Base-by-base conservation (phyloP, 2,113 vertebrate species). In the Varanus komodoensis region DNA sequence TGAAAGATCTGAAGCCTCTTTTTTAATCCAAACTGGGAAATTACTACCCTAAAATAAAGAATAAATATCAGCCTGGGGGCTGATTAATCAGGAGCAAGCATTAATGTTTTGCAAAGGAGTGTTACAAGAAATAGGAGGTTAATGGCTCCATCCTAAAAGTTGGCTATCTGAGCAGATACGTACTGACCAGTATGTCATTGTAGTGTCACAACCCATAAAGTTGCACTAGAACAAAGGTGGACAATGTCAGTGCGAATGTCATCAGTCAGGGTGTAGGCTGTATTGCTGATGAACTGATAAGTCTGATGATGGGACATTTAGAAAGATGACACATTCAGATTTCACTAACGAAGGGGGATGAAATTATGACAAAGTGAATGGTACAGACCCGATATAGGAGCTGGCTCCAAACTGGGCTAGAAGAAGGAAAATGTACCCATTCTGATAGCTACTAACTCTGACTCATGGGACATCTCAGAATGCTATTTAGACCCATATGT, bases 181-280 rank as follows among this genome's bases (percentile, higher is more conserved):
- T 57, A 82, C 23, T 57, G 79, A 82, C 79, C 87, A 88, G 38
- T 52, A 61, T 80, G 75, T 80, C 77, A 87, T 67, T 23, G 23
- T 67, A 81, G 19, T 88, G 87, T 88, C 79, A 82, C 67, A 88
- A 82, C 73, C 50, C 50, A 73, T 82, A 38, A 82, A 88, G 87
- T 44, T 88, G 44, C 34, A 38, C 48, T 73, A 82, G 50, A 57
- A 27, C 25, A n/a, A 88, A 73, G 12, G n/a, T 44, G 57, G n/a
- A 73, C 78, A 73, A 15, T 17, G 48, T 61, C 79, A 23, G n/a
- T 71, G 50, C 14, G 73, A 82, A 82, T 81, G 68, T 7, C 61
- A 88, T 82, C 50, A 82, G 67, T 71, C 79, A 44, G 12, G 19
- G 78, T 38, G 3, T 32, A 21, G 32, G 67, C 79, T 57, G 50